Base-by-base conservation (phyloP, 2,797 vertebrate species). In the Heteromormyrus szaboi region DNA sequence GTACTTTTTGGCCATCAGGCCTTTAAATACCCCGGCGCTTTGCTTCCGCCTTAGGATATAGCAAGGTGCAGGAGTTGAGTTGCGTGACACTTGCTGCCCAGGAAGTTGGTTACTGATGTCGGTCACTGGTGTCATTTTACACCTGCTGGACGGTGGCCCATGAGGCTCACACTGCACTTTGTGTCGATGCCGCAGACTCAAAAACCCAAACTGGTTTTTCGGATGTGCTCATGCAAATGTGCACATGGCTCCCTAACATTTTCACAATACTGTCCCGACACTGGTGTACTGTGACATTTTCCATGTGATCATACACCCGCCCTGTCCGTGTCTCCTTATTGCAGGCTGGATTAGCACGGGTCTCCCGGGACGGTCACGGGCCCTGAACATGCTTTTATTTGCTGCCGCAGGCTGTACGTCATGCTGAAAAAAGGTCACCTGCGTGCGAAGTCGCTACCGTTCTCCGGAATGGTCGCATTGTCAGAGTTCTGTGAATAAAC, bases 401-500 rank as follows among this genome's bases (percentile, higher is more conserved):
- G 29, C n/a, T 4, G 79, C 48, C 22, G 5, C 33, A 19, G 72
- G 72, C 72, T 2, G 17, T 0, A 5, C 5, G 72, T 44, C 37
- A n/a, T 7, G 33, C 72, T n/a, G 5, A 14, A 79, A 54, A 79
- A 83, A 89, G 56, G 85, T 53, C 22, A 46, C 9, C 79, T 11
- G 33, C 41, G 37, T 62, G 65, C 37, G 0, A 62, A 59, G 85
- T 50, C 22, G 25, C 12, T 83, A 29, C 22, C 4, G 19, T 25
- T 72, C 12, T 65, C n/a, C 65, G 84, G 54, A 22, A 53, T 53
- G 37, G 53, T 68, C 56, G 46, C 54, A 51, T 44, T 88, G 12
- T 37, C 53, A 79, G 85, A 65, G 25, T 62, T 48, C 25, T 14
- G 72, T 53, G 29, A 89, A 87, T 87, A 59, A 83, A 84, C 33